Evolutionary conservation across 2,113 vertebrate species (phyloP).

Genomic region (Macrotis lagotis): DNA sequence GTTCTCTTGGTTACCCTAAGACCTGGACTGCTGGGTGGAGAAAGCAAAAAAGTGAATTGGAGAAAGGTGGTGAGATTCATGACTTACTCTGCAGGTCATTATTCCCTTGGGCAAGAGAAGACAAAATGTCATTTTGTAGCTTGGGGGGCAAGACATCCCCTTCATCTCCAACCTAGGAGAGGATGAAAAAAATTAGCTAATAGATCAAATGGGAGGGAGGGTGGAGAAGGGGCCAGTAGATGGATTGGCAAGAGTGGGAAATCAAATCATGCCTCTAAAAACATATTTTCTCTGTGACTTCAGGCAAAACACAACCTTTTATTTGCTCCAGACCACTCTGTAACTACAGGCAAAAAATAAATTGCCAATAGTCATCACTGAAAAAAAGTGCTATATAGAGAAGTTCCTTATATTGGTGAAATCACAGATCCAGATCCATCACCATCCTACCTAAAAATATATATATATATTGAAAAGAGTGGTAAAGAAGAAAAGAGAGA

Average conservation of each 20-base stretch:
- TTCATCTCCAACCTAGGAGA: constrained; percentile 90
- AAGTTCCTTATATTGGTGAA: not conserved
- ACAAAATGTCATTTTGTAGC: constrained; percentile 88
- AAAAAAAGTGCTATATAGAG: not conserved
- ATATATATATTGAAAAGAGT: no score
- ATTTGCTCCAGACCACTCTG: not conserved
- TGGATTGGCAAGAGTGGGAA: not conserved
- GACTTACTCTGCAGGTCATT: constrained; percentile 82
- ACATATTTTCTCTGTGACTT: not conserved
- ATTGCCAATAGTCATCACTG: not conserved
- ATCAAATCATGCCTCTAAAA: not conserved
- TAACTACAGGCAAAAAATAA: not conserved
- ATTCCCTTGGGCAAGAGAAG: constrained; percentile 74
- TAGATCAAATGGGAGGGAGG: not conserved
- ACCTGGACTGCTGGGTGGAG: not conserved
- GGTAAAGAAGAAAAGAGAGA: not conserved
- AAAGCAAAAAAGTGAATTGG: not conserved
- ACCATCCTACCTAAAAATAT: not conserved
- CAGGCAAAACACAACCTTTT: not conserved
- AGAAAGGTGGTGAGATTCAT: not conserved
- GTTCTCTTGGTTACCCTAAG: not conserved
- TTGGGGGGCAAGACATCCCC: constrained; percentile 90
- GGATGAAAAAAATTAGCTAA: constrained; percentile 23
- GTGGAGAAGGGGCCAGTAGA: accelerated
- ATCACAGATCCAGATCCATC: not conserved